Conservation (phyloP, 2,797 vertebrate genomes). For the Vultur gryphus region DNA sequence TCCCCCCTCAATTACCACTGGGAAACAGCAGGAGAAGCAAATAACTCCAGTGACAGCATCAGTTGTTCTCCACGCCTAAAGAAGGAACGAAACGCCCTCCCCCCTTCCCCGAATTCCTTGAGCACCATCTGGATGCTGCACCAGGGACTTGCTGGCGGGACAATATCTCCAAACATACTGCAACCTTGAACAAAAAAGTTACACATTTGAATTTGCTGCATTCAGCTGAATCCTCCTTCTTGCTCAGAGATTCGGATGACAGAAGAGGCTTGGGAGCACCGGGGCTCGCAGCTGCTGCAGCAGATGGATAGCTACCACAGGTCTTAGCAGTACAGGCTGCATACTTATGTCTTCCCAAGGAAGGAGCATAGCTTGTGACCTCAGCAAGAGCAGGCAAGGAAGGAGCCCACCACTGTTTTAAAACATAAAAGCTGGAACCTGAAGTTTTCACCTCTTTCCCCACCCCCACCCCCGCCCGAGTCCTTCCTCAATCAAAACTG, state of each 20-base stretch:
- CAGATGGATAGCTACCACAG: constrained; percentile 49
- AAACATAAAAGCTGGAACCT: neutral
- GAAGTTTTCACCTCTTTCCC: neutral
- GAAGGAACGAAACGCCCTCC: neutral
- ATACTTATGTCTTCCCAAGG: neutral
- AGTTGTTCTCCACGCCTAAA: neutral
- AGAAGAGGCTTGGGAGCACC: neutral
- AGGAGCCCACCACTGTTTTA: neutral
- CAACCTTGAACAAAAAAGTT: constrained; percentile 31
- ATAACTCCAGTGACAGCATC: neutral
- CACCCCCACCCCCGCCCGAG: accelerated
- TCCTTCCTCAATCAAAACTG: neutral
- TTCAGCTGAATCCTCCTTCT: constrained; percentile 44
- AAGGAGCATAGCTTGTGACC: neutral
- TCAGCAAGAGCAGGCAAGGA: neutral
- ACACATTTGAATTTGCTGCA: neutral
- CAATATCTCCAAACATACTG: constrained; percentile 24
- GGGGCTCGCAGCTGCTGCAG: constrained; percentile 33
- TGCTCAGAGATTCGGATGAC: neutral
- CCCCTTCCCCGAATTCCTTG: neutral
- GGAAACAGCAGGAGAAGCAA: neutral
- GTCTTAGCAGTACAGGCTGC: neutral
- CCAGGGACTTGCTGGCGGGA: neutral
- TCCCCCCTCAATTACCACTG: neutral
- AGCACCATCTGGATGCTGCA: constrained; percentile 33